Evolutionary conservation across 2,888 invertebrate genomes (phyloP), one percentile per base, ranked within the genome.

Genomic region (Acrobasis repandana): DNA sequence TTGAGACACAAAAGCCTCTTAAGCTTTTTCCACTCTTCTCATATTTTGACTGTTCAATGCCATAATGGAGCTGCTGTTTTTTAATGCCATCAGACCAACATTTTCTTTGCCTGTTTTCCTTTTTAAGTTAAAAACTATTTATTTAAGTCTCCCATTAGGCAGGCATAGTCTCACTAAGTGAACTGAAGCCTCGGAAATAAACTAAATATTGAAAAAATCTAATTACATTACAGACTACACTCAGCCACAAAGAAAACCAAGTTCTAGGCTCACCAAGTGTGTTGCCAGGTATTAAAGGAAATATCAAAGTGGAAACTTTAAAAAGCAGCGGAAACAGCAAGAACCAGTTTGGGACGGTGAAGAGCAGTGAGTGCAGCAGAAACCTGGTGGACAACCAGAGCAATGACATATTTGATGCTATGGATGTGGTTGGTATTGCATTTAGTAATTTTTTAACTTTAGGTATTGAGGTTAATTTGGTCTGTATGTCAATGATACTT

Each of bases 401-500:
- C 48, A 71, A 70, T 68, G 79, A 80, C 51, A 54, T 77, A 16
- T 78, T 80, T 70, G 75, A 77, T 62, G 64, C 67, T 11, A 85
- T 85, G 85, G 83, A 84, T 73, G 79, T 86, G 75, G 85, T 85
- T 61, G 75, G 81, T 65, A 10, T 0, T 15, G n/a, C 9, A 3
- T 9, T 10, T 34, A 16, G 28, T 28, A 4, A 28, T 38, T 33
- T 18, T 11, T 54, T 14, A 5, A 14, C 43, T 36, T 36, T 36
- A 9, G n/a, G n/a, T n/a, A n/a, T n/a, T n/a, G n/a, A n/a, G n/a
- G n/a, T n/a, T n/a, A n/a, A n/a, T n/a, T n/a, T n/a, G n/a, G n/a
- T n/a, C n/a, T n/a, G n/a, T n/a, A n/a, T n/a, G n/a, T n/a, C n/a
- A n/a, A n/a, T n/a, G n/a, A n/a, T n/a, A n/a, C n/a, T n/a, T n/a